phyloP scores from a whole-genome alignment of 2,113 vertebrate genomes.

The Oceanites oceanicus region DNA sequence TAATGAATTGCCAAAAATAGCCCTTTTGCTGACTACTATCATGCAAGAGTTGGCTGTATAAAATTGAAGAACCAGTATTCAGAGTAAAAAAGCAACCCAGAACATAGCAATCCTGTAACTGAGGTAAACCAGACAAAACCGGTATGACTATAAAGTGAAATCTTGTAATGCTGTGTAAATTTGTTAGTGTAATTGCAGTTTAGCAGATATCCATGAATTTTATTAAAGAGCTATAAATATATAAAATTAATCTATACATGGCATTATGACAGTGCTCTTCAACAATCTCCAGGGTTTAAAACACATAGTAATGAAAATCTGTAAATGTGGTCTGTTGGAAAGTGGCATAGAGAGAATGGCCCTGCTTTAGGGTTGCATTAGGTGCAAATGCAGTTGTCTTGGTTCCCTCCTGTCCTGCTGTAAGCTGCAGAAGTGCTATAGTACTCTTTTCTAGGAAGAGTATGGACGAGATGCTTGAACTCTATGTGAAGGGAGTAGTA shows the following conservation, averaged over 20 bases:
- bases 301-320: background rate
- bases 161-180: background rate
- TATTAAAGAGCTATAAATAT: background rate
- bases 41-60: background rate
- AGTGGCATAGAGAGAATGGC: background rate
- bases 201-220: background rate
- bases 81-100: background rate
- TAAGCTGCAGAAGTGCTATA: background rate
- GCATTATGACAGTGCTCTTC: background rate
- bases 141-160: background rate
- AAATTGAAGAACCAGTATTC: background rate
- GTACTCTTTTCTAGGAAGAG: background rate
- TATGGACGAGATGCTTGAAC: fast-evolving
- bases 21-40: background rate
- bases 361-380: background rate
- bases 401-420: background rate
- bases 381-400: background rate
- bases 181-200: background rate
- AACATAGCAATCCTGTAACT: background rate
- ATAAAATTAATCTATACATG: background rate
- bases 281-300: background rate
- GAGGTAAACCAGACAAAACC: background rate
- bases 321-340: background rate
- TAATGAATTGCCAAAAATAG: background rate
- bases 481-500: background rate